These are phyloP conservation scores for Mirounga angustirostris DNA, from an alignment of 2,113 vertebrate species.

Conservation along the genomic window DNA sequence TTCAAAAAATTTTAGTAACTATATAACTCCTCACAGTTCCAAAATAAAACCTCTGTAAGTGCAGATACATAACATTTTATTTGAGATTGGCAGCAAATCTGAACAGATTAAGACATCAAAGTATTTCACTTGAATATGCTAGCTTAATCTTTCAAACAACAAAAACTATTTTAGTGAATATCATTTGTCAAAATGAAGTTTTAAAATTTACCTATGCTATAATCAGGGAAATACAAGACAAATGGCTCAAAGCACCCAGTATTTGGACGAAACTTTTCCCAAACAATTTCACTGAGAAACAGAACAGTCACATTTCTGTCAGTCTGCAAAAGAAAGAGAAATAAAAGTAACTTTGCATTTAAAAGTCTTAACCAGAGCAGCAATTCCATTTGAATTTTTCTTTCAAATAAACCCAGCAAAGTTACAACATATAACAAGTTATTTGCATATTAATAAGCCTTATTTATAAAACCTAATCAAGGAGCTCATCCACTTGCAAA, in stretches of 20 bases:
- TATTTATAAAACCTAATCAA: slow-evolving; percentile 82
- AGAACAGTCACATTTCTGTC: slow-evolving; percentile 95
- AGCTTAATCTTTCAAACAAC: slow-evolving; percentile 44
- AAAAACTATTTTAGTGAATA: slow-evolving; percentile 24
- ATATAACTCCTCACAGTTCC: not conserved
- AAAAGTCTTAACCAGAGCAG: slow-evolving; percentile 68
- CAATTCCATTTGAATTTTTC: slow-evolving; percentile 62
- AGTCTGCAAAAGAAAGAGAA: slow-evolving; percentile 87
- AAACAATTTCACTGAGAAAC: slow-evolving; percentile 96
- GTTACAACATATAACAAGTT: slow-evolving; percentile 75
- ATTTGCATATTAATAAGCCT: slow-evolving; percentile 75
- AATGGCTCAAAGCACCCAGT: slow-evolving; percentile 96
- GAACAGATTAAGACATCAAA: not conserved
- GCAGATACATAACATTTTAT: slow-evolving; percentile 23
- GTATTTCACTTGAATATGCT: not conserved
- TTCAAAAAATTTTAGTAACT: slow-evolving; percentile 35
- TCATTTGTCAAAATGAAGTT: slow-evolving; percentile 38
- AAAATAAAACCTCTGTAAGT: slow-evolving; percentile 32
- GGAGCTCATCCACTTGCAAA: slow-evolving; percentile 77
- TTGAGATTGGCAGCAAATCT: not conserved
- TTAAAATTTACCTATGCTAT: slow-evolving; percentile 95
- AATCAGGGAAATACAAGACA: slow-evolving; percentile 96
- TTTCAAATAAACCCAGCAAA: slow-evolving; percentile 75
- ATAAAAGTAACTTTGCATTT: slow-evolving; percentile 59
- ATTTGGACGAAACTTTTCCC: slow-evolving; percentile 96